A percentile compares a stretch with the other conserved stretches of the same genome.
Evolutionary conservation across 2,113 vertebrate species (phyloP).

Genomic region (Stomatorhinus ivindoensis): DNA sequence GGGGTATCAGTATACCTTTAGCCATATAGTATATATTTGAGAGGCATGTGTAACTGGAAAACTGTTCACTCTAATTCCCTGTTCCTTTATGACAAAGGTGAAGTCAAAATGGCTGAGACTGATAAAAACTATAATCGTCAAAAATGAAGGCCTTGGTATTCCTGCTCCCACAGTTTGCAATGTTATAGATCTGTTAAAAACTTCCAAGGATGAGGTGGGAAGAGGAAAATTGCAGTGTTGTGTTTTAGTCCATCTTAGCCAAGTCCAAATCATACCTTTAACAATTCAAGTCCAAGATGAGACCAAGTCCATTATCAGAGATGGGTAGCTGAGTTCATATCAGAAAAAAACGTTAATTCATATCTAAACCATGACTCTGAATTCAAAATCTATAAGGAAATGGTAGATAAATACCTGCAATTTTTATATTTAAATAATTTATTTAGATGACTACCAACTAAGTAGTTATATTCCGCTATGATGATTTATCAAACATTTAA

Average conservation of each 20-base stretch:
- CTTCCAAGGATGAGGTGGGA: neutral
- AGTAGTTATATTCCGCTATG: neutral
- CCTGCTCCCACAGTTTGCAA: neutral
- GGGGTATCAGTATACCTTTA: no score
- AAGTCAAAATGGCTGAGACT: neutral
- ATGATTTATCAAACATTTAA: neutral
- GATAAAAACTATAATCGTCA: neutral
- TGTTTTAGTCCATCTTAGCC: neutral
- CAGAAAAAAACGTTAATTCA: neutral
- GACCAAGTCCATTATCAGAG: neutral
- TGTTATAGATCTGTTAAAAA: neutral
- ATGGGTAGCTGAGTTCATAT: neutral
- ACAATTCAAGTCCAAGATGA: neutral
- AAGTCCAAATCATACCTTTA: neutral
- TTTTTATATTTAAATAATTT: neutral
- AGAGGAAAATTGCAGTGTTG: neutral
- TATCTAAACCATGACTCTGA: neutral
- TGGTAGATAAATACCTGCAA: neutral
- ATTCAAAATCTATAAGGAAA: neutral
- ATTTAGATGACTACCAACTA: neutral
- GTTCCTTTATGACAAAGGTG: neutral
- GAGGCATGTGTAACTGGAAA: neutral
- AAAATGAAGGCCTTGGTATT: neutral
- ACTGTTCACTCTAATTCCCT: neutral
- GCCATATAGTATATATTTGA: no score